phyloP scores from a whole-genome alignment of 1,140 invertebrate genomes.

The Rhopalosiphum padi region DNA sequence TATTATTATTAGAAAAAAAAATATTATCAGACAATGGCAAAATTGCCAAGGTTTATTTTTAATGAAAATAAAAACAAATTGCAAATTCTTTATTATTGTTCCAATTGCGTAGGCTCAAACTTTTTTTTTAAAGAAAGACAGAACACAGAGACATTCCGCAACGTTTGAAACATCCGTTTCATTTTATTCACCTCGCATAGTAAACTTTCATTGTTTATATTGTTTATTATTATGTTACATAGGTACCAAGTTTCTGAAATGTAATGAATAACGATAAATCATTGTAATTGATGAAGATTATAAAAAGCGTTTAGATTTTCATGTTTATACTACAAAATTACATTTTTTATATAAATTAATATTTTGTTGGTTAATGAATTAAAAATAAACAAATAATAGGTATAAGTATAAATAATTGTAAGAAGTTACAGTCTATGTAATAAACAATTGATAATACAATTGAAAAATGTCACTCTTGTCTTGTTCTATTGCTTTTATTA shows the following conservation, averaged over 20 bases:
- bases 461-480: not conserved
- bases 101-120: no score
- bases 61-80: no score
- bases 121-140: no score
- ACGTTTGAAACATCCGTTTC: not conserved
- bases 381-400: no score
- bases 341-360: not conserved
- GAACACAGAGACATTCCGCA: not conserved
- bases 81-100: no score
- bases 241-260: not conserved
- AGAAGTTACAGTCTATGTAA: not conserved
- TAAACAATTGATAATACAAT: not conserved
- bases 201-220: not conserved
- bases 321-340: not conserved
- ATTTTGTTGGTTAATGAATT: not conserved
- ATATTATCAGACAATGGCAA: not conserved
- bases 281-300: not conserved
- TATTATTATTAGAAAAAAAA: no score
- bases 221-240: not conserved
- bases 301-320: no score
- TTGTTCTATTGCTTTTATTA: not conserved
- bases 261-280: not conserved
- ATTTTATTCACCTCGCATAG: not conserved
- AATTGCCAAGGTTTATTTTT: no score
- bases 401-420: not conserved